These are phyloP conservation scores for Chrysotoxum bicinctum DNA, from an alignment of 2,888 invertebrate genomes.

Conservation along the genomic window DNA sequence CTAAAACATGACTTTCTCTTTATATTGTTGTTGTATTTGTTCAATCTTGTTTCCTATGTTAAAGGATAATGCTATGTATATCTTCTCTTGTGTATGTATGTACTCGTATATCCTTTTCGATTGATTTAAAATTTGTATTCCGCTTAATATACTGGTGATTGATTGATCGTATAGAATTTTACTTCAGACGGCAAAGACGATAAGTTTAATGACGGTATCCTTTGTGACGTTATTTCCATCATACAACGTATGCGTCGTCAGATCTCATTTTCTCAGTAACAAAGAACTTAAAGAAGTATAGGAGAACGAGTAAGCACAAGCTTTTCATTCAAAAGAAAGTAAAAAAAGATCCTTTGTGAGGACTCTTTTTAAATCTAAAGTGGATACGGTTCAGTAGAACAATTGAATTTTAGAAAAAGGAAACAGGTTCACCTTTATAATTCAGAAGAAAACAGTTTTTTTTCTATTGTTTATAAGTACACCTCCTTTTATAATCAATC, in stretches of 20 bases:
- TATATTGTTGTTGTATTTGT: background rate
- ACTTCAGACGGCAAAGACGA: background rate
- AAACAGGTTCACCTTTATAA: background rate
- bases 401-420: background rate
- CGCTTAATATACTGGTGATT: background rate
- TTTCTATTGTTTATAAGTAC: background rate
- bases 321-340: background rate
- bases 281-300: background rate
- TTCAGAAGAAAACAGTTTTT: background rate
- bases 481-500: background rate
- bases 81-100: too few relatives aligned
- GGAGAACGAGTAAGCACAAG: background rate
- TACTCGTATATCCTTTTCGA: background rate
- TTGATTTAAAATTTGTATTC: background rate
- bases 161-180: slow-evolving; percentile 5
- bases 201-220: background rate
- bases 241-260: background rate
- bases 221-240: slow-evolving; percentile 1
- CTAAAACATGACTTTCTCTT: slow-evolving; percentile 4
- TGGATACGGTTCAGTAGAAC: background rate
- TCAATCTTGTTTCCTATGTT: background rate
- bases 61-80: background rate
- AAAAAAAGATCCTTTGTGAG: background rate
- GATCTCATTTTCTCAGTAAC: background rate
- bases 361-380: background rate